Evolutionary conservation across 2,888 invertebrate species (phyloP).

Genomic region (Dyspetes luteomarginatus): DNA sequence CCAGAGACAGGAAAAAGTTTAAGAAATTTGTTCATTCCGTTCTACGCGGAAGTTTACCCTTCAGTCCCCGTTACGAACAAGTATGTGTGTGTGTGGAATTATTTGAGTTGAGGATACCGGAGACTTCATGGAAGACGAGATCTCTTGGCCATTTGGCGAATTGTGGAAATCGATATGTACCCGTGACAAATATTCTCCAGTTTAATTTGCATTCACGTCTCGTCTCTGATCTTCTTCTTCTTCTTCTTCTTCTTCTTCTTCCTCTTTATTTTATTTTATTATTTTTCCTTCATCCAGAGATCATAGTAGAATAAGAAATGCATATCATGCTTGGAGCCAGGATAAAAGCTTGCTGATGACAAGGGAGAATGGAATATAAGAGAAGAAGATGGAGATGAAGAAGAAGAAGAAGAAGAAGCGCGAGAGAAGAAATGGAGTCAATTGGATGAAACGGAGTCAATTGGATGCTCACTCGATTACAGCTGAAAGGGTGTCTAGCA

Average conservation of each 20-base stretch:
- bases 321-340: background rate
- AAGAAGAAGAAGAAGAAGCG: slow-evolving; percentile 23
- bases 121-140: slow-evolving; percentile 11
- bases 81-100: background rate
- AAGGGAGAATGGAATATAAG: slow-evolving; percentile 43
- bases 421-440: background rate
- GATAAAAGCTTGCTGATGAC: slow-evolving; percentile 28
- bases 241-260: background rate
- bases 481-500: slow-evolving; percentile 53
- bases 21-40: slow-evolving; percentile 54
- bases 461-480: slow-evolving; percentile 67
- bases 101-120: slow-evolving; percentile 10
- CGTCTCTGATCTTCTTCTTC: background rate
- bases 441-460: slow-evolving; percentile 64
- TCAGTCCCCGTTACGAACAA: background rate
- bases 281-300: slow-evolving; percentile 15
- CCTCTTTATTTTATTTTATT: background rate
- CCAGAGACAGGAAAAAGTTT: slow-evolving; percentile 22
- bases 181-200: slow-evolving; percentile 3
- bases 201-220: slow-evolving; percentile 19
- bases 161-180: slow-evolving; percentile 37
- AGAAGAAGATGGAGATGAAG: slow-evolving; percentile 19
- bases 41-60: slow-evolving; percentile 21
- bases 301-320: slow-evolving; percentile 26
- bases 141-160: background rate